Evolutionary conservation across 2,797 vertebrate species (phyloP).

Genomic region (Enteromius afrohamiltoni): DNA sequence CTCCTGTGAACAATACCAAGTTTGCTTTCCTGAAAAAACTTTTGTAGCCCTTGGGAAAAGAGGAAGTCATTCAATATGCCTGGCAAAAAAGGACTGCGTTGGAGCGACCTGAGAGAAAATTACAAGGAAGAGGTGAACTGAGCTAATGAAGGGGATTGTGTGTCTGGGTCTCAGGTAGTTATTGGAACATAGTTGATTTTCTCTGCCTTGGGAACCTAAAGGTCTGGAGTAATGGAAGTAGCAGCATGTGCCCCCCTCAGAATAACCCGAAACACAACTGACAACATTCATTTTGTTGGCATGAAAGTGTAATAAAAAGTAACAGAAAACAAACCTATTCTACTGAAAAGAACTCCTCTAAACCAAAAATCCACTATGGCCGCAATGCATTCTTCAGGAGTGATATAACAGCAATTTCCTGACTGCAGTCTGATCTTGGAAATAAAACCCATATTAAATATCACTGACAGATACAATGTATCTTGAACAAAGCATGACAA

Average conservation of each 20-base stretch:
- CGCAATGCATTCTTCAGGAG: constrained; percentile 1
- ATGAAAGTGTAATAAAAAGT: constrained; percentile 8
- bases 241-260: constrained; percentile 28
- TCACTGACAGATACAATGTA: neutral
- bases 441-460: constrained; percentile 8
- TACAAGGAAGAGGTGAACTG: constrained; percentile 56
- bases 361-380: constrained; percentile 22
- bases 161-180: constrained; percentile 53
- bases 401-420: constrained; percentile 1
- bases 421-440: neutral
- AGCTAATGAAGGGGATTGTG: constrained; percentile 63
- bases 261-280: constrained; percentile 16
- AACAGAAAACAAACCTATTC: neutral
- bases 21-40: constrained; percentile 46
- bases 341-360: neutral
- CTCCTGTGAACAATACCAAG: constrained; percentile 50
- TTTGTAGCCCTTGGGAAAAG: constrained; percentile 40
- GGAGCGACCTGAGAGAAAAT: constrained; percentile 56
- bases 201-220: constrained; percentile 49
- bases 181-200: constrained; percentile 52
- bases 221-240: constrained; percentile 47
- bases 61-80: constrained; percentile 61
- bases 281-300: constrained; percentile 18
- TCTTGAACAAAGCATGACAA: neutral
- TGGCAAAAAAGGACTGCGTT: constrained; percentile 40